phyloP scores from a whole-genome alignment of 2,113 vertebrate species.

The Cyprinodon variegatus region DNA sequence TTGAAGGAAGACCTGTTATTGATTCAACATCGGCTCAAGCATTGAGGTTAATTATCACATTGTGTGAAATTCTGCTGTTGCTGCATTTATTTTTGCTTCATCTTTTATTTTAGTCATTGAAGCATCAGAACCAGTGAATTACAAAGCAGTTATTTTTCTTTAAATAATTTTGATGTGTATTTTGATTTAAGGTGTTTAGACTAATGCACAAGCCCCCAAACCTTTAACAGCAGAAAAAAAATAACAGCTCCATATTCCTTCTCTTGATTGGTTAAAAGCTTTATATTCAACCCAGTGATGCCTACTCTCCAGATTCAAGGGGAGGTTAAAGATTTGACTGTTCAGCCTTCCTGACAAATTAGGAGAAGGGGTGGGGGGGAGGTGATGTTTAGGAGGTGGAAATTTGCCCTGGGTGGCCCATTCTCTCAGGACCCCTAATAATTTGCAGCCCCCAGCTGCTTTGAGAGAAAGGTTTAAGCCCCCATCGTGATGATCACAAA shows the following conservation, averaged over 20 bases:
- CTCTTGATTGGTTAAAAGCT: conserved; percentile 73
- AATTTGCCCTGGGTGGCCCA: conserved; percentile 68
- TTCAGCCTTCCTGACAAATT: conserved; percentile 63
- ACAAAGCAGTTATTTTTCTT: neutral
- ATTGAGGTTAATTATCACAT: neutral
- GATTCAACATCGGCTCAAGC: conserved; percentile 1
- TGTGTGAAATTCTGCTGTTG: neutral
- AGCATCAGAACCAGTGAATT: neutral
- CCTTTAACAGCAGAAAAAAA: conserved; percentile 47
- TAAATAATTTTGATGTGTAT: no score
- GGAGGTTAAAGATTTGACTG: conserved; percentile 64
- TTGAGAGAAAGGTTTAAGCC: conserved; percentile 54
- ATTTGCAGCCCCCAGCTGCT: conserved; percentile 66
- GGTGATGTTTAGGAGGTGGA: conserved; percentile 56
- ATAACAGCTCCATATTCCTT: conserved; percentile 54
- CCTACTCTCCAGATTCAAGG: conserved; percentile 47
- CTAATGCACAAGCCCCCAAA: conserved; percentile 52
- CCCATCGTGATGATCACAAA: conserved; percentile 40
- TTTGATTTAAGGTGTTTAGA: neutral
- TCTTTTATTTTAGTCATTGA: neutral
- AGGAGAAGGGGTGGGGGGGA: conserved; percentile 22
- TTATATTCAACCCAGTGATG: conserved; percentile 57
- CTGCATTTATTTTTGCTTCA: neutral
- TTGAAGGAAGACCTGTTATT: conserved; percentile 14
- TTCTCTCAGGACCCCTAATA: conserved; percentile 65